A percentile compares a stretch with the other conserved stretches of the same genome.
phyloP scores from a whole-genome alignment of 2,797 vertebrate species.

The Cichlasoma orientale region DNA sequence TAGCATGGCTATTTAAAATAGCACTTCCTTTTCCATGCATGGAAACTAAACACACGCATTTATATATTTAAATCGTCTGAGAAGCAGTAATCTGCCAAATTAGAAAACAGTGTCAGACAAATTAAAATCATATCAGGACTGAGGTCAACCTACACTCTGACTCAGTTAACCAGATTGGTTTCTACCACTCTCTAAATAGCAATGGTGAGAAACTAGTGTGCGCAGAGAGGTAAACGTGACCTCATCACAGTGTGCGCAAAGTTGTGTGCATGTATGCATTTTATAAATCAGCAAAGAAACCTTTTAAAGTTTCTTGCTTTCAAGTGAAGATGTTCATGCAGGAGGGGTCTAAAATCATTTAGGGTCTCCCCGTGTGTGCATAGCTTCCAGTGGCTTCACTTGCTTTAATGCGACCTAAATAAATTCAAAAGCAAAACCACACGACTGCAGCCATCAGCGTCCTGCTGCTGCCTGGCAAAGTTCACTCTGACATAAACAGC shows the following conservation, averaged over 20 bases:
- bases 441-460: background rate
- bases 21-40: constrained; percentile 10
- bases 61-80: background rate
- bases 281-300: background rate
- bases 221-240: constrained; percentile 5
- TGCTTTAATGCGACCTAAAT: background rate
- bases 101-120: background rate
- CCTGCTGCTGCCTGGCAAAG: background rate
- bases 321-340: background rate
- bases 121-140: background rate
- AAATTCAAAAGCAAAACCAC: background rate
- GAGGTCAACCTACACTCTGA: constrained; percentile 26
- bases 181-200: constrained; percentile 18
- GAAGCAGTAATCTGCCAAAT: background rate
- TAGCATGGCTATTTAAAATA: background rate
- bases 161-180: background rate
- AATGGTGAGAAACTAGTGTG: background rate
- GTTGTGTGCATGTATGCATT: background rate
- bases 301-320: background rate
- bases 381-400: background rate
- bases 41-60: background rate
- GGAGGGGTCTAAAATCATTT: background rate
- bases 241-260: background rate
- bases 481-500: background rate
- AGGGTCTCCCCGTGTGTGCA: background rate